Evolutionary conservation across 2,888 invertebrate genomes (phyloP).

Genomic region (Bruchidius siliquastri): DNA sequence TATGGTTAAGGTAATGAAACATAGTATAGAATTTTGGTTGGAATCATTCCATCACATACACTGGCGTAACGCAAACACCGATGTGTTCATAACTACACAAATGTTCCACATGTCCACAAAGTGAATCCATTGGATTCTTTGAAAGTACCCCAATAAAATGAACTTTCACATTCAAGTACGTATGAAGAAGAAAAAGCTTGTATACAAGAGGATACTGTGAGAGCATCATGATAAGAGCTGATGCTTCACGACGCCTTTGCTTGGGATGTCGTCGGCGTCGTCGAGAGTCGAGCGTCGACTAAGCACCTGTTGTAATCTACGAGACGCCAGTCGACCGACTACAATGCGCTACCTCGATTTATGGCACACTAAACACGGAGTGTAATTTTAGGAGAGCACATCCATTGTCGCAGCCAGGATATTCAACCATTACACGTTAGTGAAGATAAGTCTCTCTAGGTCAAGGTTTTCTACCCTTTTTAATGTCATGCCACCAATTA

Average conservation of each 20-base stretch:
- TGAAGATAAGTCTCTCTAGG: no score
- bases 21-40: no score
- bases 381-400: background rate
- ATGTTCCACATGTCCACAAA: no score
- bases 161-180: background rate
- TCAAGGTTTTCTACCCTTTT: no score
- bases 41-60: no score
- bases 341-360: background rate
- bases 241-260: background rate
- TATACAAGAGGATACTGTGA: background rate
- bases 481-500: no score
- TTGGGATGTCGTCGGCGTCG: background rate
- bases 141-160: no score
- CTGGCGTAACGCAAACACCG: no score
- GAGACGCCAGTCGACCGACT: background rate
- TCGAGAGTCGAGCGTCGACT: background rate
- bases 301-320: background rate
- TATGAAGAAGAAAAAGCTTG: background rate
- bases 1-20: no score
- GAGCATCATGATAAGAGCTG: background rate
- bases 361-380: background rate
- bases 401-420: background rate
- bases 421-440: background rate
- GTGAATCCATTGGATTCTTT: no score
- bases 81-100: no score